Evolutionary conservation across 2,797 vertebrate genomes (phyloP).

Genomic region (Bradypodion pumilum): DNA sequence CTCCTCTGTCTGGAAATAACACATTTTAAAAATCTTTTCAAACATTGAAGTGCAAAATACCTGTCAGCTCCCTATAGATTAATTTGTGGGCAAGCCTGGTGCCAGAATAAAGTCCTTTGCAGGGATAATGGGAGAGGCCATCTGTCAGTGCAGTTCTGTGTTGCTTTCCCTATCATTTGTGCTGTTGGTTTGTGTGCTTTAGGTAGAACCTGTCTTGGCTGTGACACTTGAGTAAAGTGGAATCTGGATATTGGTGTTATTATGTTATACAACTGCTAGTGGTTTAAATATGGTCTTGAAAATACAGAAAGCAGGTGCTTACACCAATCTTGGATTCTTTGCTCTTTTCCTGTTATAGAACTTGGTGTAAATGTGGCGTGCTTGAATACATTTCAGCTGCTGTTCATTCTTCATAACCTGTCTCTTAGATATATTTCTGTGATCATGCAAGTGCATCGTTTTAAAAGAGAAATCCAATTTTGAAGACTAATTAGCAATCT

Average conservation of each 20-base stretch:
- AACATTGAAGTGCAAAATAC: conserved; percentile 35
- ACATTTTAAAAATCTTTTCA: conserved; percentile 3
- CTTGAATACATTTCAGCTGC: conserved; percentile 5
- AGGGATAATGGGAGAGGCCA: conserved; percentile 64
- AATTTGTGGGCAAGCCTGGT: conserved; percentile 47
- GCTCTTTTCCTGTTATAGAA: conserved; percentile 22
- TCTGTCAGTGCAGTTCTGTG: conserved; percentile 68
- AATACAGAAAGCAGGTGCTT: conserved; percentile 43
- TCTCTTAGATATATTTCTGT: conserved; percentile 39
- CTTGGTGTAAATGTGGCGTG: conserved; percentile 18
- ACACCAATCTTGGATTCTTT: conserved; percentile 36
- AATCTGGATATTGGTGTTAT: conserved; percentile 55
- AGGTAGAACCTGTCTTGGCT: conserved; percentile 76
- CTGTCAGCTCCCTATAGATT: conserved; percentile 32
- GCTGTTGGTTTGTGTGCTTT: conserved; percentile 77
- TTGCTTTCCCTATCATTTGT: conserved; percentile 68
- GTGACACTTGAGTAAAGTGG: conserved; percentile 70
- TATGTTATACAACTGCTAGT: conserved; percentile 37
- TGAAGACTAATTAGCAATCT: conserved; percentile 46
- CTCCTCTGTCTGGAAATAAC: not conserved
- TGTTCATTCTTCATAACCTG: conserved; percentile 34
- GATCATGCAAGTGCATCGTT: conserved; percentile 40
- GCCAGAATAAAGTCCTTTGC: conserved; percentile 54
- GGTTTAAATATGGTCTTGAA: conserved; percentile 55
- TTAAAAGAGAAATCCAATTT: conserved; percentile 29